phyloP scores from a whole-genome alignment of 2,113 vertebrate genomes.

The Halcyon senegalensis region DNA sequence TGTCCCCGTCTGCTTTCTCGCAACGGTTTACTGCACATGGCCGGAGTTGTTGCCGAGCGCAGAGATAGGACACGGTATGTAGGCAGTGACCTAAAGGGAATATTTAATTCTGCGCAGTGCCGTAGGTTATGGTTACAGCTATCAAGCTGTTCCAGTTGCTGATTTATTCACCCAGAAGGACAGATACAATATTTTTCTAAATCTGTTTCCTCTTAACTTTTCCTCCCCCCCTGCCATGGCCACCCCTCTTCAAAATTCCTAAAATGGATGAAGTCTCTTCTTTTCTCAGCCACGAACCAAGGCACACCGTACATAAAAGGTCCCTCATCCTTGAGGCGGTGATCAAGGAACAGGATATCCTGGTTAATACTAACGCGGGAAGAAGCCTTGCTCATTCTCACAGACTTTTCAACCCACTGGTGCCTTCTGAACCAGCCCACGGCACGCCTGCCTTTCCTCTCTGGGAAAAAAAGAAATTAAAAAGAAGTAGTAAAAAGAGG shows the following conservation, averaged over 20 bases:
- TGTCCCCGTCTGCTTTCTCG: background rate
- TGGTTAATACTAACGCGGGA: constrained; percentile 56
- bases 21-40: background rate
- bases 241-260: constrained; percentile 55
- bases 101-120: constrained; percentile 50
- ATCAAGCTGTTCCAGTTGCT: constrained; percentile 56
- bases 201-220: constrained; percentile 68
- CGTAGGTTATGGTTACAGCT: constrained; percentile 63
- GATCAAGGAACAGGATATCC: constrained; percentile 68
- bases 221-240: background rate
- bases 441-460: background rate
- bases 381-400: constrained; percentile 53
- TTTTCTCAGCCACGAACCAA: constrained; percentile 54
- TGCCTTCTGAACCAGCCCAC: constrained; percentile 37
- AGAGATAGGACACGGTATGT: background rate
- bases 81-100: constrained; percentile 62
- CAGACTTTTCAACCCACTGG: constrained; percentile 39
- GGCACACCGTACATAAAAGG: constrained; percentile 17
- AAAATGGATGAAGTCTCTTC: constrained; percentile 56
- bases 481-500: background rate
- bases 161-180: constrained; percentile 69
- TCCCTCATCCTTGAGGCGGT: constrained; percentile 43
- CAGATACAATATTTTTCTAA: constrained; percentile 56
- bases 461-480: background rate
- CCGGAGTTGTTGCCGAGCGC: background rate